Base-by-base conservation (phyloP, 2,797 vertebrate species). In the Loris lydekkerianus region DNA sequence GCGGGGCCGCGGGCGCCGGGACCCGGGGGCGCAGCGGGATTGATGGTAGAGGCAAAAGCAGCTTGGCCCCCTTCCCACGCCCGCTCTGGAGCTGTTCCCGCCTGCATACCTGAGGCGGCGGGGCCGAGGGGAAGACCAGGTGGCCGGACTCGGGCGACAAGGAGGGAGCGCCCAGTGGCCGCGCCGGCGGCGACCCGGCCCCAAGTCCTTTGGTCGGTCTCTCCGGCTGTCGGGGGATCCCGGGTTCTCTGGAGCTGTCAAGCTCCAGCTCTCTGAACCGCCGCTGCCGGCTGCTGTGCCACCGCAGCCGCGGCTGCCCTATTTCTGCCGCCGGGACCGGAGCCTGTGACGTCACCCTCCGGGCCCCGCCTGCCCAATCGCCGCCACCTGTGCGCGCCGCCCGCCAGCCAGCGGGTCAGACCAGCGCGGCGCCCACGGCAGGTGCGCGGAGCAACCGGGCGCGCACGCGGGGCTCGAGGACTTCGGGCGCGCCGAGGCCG, bases 301-400 rank as follows among this genome's bases (percentile, higher is more conserved):
- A 10, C 96, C 95, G 96, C 97, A 92, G 98, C 98, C 98, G 98
- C 98, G 97, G 98, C 98, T 99, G 99, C 99, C 98, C 99, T 99
- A 99, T 99, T 99, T 99, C 98, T 98, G 99, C 98, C 93, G 98
- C 98, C 98, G 97, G 98, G 99, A 98, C 98, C 96, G 67, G 98
- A 98, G 98, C 98, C 98, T 98, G 98, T 99, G 99, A 99, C 99
- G 99, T 99, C 99, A 99, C 98, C 97, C 97, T 94, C 89, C 98
- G 98, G 98, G 98, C 98, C 98, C 98, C 98, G 98, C 98, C 97
- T 97, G 97, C 98, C 95, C 98, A 98, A 98, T 98, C 97, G 98
- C 98, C 97, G 97, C 98, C 98, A 99, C 99, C 98, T 98, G 98
- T 97, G 98, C 93, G 96, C 96, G 96, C 96, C 18, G 76, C 95